Evolutionary conservation across 2,113 vertebrate genomes (phyloP).

Genomic region (Cyphomyrus plagiostoma): DNA sequence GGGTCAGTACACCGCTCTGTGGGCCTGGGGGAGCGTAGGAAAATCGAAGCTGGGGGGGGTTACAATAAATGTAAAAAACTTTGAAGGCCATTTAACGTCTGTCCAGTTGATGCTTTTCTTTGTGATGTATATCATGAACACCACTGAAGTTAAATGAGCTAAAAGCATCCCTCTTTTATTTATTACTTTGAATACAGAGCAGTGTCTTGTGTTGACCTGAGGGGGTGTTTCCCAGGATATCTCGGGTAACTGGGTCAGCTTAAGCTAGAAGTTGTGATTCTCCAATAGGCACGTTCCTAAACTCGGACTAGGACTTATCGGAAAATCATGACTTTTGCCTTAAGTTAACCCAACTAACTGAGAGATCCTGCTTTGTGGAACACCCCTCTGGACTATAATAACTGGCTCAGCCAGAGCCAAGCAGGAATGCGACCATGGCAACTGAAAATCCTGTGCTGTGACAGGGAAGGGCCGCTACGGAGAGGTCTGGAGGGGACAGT

Average conservation of each 20-base stretch:
- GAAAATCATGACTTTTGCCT: not conserved
- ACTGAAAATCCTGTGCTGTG: not conserved
- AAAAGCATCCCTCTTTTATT: not conserved
- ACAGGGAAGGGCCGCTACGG: slow-evolving; percentile 93
- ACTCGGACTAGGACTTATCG: not conserved
- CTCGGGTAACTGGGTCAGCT: not conserved
- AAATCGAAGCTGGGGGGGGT: not conserved
- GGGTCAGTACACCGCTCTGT: slow-evolving; percentile 65
- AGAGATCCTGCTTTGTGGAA: not conserved
- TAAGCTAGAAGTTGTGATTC: not conserved
- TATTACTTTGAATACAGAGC: not conserved
- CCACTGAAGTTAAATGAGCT: not conserved
- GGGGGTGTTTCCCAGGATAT: not conserved
- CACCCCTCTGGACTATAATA: not conserved
- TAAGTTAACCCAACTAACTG: not conserved
- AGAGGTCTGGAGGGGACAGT: slow-evolving; percentile 94
- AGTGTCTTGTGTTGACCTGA: not conserved
- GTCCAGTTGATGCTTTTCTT: not conserved
- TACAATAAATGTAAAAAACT: not conserved
- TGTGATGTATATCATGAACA: not conserved
- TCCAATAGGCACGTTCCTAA: not conserved
- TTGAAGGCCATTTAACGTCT: not conserved
- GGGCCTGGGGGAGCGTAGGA: not conserved
- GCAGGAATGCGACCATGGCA: not conserved
- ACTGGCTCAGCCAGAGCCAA: not conserved